A percentile compares a stretch with the other conserved stretches of the same genome.
Conservation (phyloP, 2,797 vertebrate genomes). For the Sorex maritimensis region DNA sequence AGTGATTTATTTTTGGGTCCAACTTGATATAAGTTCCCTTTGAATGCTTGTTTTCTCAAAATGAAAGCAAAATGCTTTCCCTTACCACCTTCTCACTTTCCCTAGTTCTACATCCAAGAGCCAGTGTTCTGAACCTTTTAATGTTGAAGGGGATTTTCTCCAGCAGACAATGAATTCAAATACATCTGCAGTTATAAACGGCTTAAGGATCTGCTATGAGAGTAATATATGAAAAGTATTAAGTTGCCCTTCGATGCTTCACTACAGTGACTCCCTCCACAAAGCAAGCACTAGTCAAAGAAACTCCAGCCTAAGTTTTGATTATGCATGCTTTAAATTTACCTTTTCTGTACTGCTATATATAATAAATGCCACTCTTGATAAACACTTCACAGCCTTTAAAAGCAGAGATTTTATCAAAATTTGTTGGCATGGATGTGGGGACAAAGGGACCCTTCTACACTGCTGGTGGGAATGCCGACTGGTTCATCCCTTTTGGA, state of each 20-base stretch:
- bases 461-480: no score
- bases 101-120: neutral
- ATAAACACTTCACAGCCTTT: neutral
- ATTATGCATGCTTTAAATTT: constrained; percentile 4
- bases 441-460: no score
- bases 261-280: neutral
- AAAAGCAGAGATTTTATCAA: neutral
- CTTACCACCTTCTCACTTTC: neutral
- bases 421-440: neutral
- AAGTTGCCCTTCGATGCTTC: neutral
- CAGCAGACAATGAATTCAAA: constrained; percentile 48
- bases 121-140: neutral
- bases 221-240: constrained; percentile 3
- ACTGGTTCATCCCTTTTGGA: no score
- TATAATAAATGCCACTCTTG: neutral
- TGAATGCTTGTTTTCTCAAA: neutral
- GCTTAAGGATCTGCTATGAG: neutral
- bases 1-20: neutral
- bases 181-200: neutral
- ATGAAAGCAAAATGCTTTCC: constrained; percentile 25
- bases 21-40: neutral
- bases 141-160: neutral
- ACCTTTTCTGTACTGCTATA: neutral
- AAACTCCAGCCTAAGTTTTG: neutral
- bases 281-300: neutral